Evolutionary conservation across 1,140 invertebrate species (phyloP), one percentile per base, ranked within the genome.

Genomic region (Acromyrmex echinatior): DNA sequence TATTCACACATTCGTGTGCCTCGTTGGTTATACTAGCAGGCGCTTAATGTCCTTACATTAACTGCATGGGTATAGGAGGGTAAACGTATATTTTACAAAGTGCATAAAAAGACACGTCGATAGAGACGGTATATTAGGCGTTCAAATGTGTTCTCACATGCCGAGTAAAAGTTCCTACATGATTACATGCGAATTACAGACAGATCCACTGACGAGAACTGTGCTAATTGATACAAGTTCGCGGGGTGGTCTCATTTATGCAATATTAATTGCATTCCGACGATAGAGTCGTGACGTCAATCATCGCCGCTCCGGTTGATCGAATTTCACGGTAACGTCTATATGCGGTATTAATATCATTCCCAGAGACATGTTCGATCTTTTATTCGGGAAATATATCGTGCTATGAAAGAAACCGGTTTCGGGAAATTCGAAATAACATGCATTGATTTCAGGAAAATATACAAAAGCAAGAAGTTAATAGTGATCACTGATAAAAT

Each of bases 311-410:
- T 63, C 45, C 66, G 78, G 66, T 53, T 86, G 87, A 90, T 88
- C 86, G 88, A 90, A 82, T 88, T 90, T 90, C 80, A 66, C 71
- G 74, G 49, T 90, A 77, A 81, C 10, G 49, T 71, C 65, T 49
- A 71, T 70, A 49, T 65, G 56, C 12, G 39, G 35, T 60, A 66
- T 51, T 74, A 51, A 87, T 85, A 71, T 74, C 53, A 56, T 74
- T 74, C 58, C 56, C 31, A 71, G 70, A 90, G 65, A 82, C 58
- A 70, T 39, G 39, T 56, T 62, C 53, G 25, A 70, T 21, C 12
- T 14, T 70, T 25, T 68, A 78, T 79, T 70, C 70, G 45, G 25
- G n/a, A 76, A 58, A 80, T 45, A 35, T 25, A 58, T 74, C 12
- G 45, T 31, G 3, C 7, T 31, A 4, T 21, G 21, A 14, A 74